These are phyloP conservation scores for Pangasius mekongensis DNA, from an alignment of 2,797 vertebrate species.

Conservation along the genomic window DNA sequence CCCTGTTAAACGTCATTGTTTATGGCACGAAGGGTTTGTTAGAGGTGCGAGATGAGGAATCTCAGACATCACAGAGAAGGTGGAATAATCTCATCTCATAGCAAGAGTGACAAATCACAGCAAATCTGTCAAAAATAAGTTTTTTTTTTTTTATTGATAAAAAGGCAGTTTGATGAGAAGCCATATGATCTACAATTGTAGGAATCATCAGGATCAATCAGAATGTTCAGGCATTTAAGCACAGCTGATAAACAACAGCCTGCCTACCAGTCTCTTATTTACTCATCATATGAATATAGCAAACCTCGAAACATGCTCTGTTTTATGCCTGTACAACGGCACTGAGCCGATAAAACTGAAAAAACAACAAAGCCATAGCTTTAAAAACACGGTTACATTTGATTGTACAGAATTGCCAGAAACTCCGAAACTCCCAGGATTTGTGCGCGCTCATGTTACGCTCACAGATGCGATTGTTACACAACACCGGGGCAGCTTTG, in stretches of 20 bases:
- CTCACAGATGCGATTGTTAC: not conserved
- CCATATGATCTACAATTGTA: not conserved
- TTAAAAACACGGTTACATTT: not conserved
- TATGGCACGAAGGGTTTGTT: not conserved
- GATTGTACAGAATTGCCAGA: not conserved
- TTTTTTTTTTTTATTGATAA: not conserved
- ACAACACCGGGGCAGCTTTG: not conserved
- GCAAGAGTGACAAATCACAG: not conserved
- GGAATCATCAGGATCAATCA: not conserved
- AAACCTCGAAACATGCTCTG: not conserved
- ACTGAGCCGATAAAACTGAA: not conserved
- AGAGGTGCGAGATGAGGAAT: not conserved
- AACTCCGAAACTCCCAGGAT: not conserved
- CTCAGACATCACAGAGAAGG: not conserved
- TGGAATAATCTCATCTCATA: not conserved
- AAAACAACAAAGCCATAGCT: not conserved
- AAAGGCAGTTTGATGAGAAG: not conserved
- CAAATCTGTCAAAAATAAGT: not conserved
- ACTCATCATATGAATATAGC: too few relatives aligned
- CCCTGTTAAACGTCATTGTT: not conserved
- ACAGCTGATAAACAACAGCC: not conserved
- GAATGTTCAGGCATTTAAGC: not conserved
- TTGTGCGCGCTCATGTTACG: not conserved
- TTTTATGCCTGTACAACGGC: not conserved
- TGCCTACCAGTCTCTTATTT: not conserved